Evolutionary conservation across 2,113 vertebrate species (phyloP).

Genomic region (Muntiacus reevesi): DNA sequence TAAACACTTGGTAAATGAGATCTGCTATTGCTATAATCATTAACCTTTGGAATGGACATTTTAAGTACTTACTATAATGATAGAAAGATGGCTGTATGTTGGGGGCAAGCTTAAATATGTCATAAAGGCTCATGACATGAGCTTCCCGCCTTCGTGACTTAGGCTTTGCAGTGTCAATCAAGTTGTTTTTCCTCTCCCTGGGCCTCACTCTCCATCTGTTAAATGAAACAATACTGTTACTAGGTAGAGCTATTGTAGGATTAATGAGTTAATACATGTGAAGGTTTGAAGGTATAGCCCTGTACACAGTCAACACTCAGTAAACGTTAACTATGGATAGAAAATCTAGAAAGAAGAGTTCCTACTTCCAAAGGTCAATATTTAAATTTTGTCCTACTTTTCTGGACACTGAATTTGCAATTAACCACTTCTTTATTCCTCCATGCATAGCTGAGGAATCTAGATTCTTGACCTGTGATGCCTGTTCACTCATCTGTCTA

Average conservation of each 20-base stretch:
- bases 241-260: rapidly evolving
- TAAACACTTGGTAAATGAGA: no score
- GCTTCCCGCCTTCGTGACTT: rapidly evolving
- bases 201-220: background rate
- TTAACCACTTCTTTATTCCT: background rate
- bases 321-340: background rate
- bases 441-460: no score
- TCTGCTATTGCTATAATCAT: background rate
- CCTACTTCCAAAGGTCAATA: background rate
- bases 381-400: background rate
- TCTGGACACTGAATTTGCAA: background rate
- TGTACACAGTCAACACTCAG: no score
- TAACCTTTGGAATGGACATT: background rate
- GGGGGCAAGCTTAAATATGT: background rate
- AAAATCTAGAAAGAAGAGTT: background rate
- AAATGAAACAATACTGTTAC: background rate
- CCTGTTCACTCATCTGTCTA: background rate
- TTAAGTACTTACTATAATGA: background rate
- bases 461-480: background rate
- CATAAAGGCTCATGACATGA: rapidly evolving
- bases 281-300: no score
- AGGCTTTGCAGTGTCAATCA: background rate
- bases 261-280: background rate
- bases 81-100: background rate
- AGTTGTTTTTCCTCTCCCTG: background rate